Conservation (phyloP, 2,797 vertebrate genomes). For the Sebastes steindachneri region DNA sequence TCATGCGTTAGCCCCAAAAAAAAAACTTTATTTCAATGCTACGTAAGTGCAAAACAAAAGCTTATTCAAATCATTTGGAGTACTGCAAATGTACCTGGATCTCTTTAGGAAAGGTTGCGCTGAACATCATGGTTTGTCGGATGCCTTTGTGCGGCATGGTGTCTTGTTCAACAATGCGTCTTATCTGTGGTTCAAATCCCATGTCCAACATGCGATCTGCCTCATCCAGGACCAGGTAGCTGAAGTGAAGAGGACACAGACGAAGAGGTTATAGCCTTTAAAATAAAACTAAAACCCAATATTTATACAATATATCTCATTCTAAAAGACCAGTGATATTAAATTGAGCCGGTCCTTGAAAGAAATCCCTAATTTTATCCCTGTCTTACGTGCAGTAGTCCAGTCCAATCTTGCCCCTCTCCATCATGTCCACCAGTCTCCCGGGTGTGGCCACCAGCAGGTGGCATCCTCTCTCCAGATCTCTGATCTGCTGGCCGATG, state of each 20-base stretch:
- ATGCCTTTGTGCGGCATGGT: slow-evolving; percentile 96
- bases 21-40: no score
- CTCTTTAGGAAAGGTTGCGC: slow-evolving; percentile 97
- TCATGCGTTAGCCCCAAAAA: no score
- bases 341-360: not conserved
- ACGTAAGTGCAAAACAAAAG: not conserved
- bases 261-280: not conserved
- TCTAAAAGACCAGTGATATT: not conserved
- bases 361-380: not conserved
- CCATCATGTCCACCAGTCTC: slow-evolving; percentile 98
- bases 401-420: slow-evolving; percentile 94
- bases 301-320: not conserved
- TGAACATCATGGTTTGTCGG: slow-evolving; percentile 98
- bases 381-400: slow-evolving; percentile 92
- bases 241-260: slow-evolving; percentile 42
- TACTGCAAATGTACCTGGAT: slow-evolving; percentile 88
- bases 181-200: slow-evolving; percentile 98
- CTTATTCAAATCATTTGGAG: no score
- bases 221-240: slow-evolving; percentile 95
- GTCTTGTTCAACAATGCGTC: slow-evolving; percentile 95
- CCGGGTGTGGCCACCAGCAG: slow-evolving; percentile 95
- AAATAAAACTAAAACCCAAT: not conserved
- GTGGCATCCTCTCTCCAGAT: slow-evolving; percentile 95
- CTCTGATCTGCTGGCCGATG: slow-evolving; percentile 96
- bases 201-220: slow-evolving; percentile 99